A percentile compares a stretch with the other conserved stretches of the same genome.
phyloP scores from a whole-genome alignment of 35 echinoderm and acorn worm genomes.

The Apostichopus californicus region DNA sequence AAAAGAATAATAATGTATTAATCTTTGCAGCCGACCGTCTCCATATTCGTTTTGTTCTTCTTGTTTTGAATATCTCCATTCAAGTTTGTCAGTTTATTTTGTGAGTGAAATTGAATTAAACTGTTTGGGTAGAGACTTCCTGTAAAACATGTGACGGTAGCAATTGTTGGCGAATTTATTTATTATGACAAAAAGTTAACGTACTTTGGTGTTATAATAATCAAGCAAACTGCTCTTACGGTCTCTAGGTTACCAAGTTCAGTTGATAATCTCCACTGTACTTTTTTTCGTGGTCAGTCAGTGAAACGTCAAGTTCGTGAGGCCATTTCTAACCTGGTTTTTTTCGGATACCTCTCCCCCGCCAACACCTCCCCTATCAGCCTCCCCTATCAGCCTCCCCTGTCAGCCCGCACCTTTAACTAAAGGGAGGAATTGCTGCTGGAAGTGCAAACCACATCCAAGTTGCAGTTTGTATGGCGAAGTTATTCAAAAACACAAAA shows the following conservation, averaged over 20 bases:
- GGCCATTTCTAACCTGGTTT: no score
- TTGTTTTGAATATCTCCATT: background rate
- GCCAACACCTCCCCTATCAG: no score
- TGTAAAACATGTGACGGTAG: background rate
- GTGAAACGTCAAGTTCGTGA: background rate
- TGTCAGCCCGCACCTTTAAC: no score
- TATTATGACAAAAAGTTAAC: background rate
- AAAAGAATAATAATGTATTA: no score
- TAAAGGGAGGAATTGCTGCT: no score
- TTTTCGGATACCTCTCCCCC: no score
- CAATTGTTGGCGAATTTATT: background rate
- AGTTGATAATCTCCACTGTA: background rate
- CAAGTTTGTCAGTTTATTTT: background rate
- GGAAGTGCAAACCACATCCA: no score
- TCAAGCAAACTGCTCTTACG: background rate
- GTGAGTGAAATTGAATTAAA: background rate
- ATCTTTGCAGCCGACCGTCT: no score
- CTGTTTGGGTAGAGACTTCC: background rate
- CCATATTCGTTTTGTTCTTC: no score
- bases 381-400: no score
- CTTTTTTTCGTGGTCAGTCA: background rate
- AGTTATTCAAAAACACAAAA: no score
- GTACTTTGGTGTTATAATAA: background rate
- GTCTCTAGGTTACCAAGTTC: background rate
- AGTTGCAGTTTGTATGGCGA: no score